Conservation (phyloP, 2,113 vertebrate genomes). For the Neodon shergylaensis region DNA sequence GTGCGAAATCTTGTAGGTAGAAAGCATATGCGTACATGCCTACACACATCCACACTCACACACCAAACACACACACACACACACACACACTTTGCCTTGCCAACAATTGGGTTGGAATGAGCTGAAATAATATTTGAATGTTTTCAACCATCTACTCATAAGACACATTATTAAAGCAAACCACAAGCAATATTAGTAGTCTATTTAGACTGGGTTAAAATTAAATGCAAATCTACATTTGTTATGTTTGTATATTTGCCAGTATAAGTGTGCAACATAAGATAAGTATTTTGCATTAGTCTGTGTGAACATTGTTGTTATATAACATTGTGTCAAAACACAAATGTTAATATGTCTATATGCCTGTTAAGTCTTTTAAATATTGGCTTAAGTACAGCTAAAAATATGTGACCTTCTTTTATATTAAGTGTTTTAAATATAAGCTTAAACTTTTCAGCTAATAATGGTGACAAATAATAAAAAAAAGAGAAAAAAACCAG, state of each 20-base stretch:
- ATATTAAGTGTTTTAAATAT: background rate
- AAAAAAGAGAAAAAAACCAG: background rate
- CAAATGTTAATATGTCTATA: background rate
- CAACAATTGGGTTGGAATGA: background rate
- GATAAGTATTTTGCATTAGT: background rate
- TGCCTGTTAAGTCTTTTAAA: background rate
- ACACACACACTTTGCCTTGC: background rate
- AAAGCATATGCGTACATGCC: background rate
- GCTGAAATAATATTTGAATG: background rate
- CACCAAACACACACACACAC: background rate
- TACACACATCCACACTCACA: background rate
- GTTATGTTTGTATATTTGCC: background rate
- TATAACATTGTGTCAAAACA: background rate
- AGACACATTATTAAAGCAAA: background rate
- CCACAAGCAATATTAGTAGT: background rate
- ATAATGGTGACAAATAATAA: background rate
- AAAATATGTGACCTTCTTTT: background rate
- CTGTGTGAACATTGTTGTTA: background rate
- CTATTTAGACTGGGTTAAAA: background rate
- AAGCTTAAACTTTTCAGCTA: background rate
- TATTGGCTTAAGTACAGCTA: background rate
- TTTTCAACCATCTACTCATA: slow-evolving; percentile 2
- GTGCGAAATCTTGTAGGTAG: background rate
- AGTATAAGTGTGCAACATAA: background rate
- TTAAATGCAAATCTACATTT: background rate